phyloP scores from a whole-genome alignment of 64 coral and sea anemone genomes.

The Montipora efflorescens region DNA sequence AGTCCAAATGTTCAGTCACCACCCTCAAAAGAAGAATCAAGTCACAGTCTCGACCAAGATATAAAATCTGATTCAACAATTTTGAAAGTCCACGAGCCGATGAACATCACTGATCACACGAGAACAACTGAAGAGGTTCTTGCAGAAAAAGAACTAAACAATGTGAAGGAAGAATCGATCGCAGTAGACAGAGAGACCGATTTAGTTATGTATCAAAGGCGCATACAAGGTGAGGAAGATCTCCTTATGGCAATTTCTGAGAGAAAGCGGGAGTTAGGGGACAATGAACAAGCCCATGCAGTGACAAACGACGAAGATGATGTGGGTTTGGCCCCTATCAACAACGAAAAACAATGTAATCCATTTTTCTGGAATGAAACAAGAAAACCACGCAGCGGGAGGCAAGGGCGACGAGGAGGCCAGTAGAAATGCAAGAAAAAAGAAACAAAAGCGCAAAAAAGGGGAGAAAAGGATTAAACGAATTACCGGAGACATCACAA shows the following conservation, averaged over 20 bases:
- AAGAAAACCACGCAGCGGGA: background rate
- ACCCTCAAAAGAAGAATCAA: background rate
- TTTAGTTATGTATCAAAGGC: background rate
- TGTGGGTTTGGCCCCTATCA: background rate
- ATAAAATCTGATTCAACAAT: background rate
- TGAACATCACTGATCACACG: background rate
- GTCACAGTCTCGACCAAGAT: background rate
- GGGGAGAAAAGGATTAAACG: background rate
- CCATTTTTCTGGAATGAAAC: background rate
- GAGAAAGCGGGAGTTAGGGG: background rate
- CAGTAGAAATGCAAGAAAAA: background rate
- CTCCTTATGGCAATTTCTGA: background rate
- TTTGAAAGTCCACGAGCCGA: background rate
- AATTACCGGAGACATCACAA: background rate
- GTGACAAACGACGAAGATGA: conserved; percentile 6
- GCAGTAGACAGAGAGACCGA: background rate
- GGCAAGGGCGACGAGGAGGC: background rate
- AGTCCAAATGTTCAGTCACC: background rate
- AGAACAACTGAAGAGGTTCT: background rate
- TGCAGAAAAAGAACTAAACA: background rate
- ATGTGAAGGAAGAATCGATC: background rate
- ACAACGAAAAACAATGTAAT: background rate
- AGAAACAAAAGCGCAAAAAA: background rate
- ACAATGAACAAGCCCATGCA: background rate
- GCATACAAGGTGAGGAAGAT: conserved; percentile 23